phyloP scores from a whole-genome alignment of 2,888 invertebrate species.

The Napeogenes inachia region DNA sequence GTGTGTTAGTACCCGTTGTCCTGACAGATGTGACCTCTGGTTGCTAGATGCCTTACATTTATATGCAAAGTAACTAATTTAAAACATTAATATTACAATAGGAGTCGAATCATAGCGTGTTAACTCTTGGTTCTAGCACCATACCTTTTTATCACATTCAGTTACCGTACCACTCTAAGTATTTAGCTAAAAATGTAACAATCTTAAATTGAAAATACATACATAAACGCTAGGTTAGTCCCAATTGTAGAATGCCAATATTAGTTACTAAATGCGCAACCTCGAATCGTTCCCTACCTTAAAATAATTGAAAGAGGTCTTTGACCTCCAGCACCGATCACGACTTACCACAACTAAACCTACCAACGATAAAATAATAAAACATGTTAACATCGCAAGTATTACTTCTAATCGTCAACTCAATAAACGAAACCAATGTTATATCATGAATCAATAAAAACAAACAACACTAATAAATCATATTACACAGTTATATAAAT shows the following conservation, averaged over 20 bases:
- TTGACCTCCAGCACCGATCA: slow-evolving; percentile 67
- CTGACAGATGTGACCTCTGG: slow-evolving; percentile 68
- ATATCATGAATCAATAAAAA: slow-evolving; percentile 71
- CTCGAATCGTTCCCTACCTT: slow-evolving; percentile 68
- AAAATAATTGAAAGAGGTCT: slow-evolving; percentile 70
- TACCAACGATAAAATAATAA: slow-evolving; percentile 68
- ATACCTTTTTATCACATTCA: slow-evolving; percentile 79
- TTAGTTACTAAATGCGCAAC: slow-evolving; percentile 76
- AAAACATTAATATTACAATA: slow-evolving; percentile 74
- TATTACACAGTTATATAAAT: slow-evolving; percentile 72
- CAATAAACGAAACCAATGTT: slow-evolving; percentile 60
- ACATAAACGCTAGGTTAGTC: slow-evolving; percentile 78
- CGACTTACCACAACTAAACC: slow-evolving; percentile 59
- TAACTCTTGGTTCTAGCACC: slow-evolving; percentile 78
- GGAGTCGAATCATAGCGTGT: slow-evolving; percentile 78
- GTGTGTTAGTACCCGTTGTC: slow-evolving; percentile 56
- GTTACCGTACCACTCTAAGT: slow-evolving; percentile 79
- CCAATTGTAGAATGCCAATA: slow-evolving; percentile 79
- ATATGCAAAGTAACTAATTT: slow-evolving; percentile 73
- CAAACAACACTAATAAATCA: slow-evolving; percentile 78
- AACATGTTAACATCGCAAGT: slow-evolving; percentile 59
- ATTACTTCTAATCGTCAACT: slow-evolving; percentile 47
- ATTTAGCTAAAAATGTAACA: slow-evolving; percentile 79
- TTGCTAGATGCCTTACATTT: slow-evolving; percentile 72
- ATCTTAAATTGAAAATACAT: slow-evolving; percentile 77